phyloP scores from a whole-genome alignment of 2,888 invertebrate genomes.

The Seladonia tumulorum region DNA sequence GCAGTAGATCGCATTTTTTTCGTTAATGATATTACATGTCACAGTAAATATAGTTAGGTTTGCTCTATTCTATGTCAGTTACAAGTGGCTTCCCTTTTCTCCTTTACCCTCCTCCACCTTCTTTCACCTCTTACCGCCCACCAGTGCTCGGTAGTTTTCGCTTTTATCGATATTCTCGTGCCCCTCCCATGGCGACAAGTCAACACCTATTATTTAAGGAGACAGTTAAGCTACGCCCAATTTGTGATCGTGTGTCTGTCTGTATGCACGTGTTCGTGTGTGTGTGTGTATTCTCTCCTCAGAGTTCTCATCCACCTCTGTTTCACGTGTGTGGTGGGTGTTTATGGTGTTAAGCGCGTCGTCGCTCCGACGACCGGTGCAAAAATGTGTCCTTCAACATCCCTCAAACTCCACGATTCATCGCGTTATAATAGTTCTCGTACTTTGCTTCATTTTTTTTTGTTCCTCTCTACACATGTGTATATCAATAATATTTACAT shows the following conservation, averaged over 20 bases:
- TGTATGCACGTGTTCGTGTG: conserved; percentile 21
- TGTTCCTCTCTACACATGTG: conserved; percentile 63
- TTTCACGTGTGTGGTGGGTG: not conserved
- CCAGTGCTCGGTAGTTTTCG: conserved; percentile 19
- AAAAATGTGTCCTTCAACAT: conserved; percentile 33
- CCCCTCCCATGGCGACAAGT: conserved; percentile 56
- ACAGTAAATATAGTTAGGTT: conserved; percentile 80
- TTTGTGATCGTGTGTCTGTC: conserved; percentile 42
- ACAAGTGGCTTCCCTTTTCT: conserved; percentile 67
- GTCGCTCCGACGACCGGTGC: conserved; percentile 38
- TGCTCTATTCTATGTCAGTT: conserved; percentile 76
- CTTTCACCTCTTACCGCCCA: conserved; percentile 33
- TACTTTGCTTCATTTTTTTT: conserved; percentile 36
- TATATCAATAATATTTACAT: conserved; percentile 73
- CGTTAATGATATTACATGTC: conserved; percentile 79
- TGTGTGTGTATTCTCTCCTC: not conserved
- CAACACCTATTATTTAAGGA: conserved; percentile 76
- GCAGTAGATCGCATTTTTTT: conserved; percentile 72
- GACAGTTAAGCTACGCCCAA: conserved; percentile 78
- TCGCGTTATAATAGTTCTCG: not conserved
- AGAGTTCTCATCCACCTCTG: not conserved
- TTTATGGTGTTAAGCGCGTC: not conserved
- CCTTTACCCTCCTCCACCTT: conserved; percentile 53
- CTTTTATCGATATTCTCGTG: conserved; percentile 36
- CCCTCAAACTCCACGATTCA: conserved; percentile 19